Percentiles rank a stretch among this genome's conserved stretches.
Conservation (phyloP, 2,888 invertebrate genomes). For the Coelinius sp. region DNA sequence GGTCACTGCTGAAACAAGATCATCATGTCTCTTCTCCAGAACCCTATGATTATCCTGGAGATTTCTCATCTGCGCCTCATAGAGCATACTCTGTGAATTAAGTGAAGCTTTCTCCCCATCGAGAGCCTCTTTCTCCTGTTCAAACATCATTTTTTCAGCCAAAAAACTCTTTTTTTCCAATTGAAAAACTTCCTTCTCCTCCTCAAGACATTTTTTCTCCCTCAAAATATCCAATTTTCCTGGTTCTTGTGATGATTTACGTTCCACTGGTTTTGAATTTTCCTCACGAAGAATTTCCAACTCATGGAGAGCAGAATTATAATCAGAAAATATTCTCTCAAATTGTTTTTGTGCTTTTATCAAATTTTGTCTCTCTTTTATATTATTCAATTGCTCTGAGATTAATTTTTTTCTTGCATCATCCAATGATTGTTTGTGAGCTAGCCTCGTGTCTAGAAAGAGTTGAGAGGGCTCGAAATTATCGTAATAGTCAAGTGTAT, state of each 20-base stretch:
- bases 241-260: conserved; percentile 19
- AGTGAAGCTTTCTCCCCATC: conserved; percentile 53
- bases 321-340: conserved; percentile 59
- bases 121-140: conserved; percentile 49
- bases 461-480: not conserved
- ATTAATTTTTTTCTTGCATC: conserved; percentile 49
- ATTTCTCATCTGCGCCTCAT: conserved; percentile 51
- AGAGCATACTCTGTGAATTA: conserved; percentile 54
- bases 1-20: conserved; percentile 39
- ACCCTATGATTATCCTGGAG: conserved; percentile 48
- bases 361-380: conserved; percentile 52
- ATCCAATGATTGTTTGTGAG: conserved; percentile 45
- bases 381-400: conserved; percentile 51
- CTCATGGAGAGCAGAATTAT: conserved; percentile 55
- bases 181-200: conserved; percentile 43
- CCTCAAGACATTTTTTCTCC: conserved; percentile 45
- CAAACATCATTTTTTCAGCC: conserved; percentile 45
- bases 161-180: conserved; percentile 39
- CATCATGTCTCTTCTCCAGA: conserved; percentile 38
- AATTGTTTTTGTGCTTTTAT: conserved; percentile 56
- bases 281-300: conserved; percentile 56
- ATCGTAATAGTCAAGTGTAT: conserved; percentile 48
- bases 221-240: conserved; percentile 38
- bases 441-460: not conserved
- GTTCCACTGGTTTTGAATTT: conserved; percentile 46